Conservation (phyloP, 1,140 invertebrate species). For the Drosophila paulistorum region DNA sequence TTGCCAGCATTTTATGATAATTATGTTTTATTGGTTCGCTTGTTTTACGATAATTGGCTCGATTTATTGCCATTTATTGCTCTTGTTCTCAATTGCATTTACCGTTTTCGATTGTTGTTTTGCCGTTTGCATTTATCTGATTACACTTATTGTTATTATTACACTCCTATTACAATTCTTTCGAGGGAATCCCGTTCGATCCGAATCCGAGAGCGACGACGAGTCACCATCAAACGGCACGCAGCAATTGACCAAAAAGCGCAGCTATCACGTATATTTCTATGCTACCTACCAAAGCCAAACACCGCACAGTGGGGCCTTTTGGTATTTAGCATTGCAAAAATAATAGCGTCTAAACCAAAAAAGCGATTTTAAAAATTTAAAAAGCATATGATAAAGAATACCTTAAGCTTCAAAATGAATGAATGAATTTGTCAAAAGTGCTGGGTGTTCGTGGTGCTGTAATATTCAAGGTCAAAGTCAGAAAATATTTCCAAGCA, state of each 20-base stretch:
- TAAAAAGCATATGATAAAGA: too few species aligned
- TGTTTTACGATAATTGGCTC: constrained; percentile 9
- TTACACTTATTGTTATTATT: constrained; percentile 21
- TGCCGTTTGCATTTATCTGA: constrained; percentile 12
- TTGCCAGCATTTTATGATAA: constrained; percentile 23
- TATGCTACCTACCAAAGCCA: constrained; percentile 51
- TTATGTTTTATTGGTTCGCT: constrained; percentile 19
- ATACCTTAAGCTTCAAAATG: too few species aligned
- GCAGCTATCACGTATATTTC: constrained; percentile 61
- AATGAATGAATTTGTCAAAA: too few species aligned
- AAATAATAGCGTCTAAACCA: too few species aligned
- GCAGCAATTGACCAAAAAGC: constrained; percentile 74
- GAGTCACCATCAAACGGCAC: constrained; percentile 52
- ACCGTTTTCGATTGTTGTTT: constrained; percentile 68
- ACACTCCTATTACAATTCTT: constrained; percentile 24
- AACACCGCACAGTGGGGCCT: constrained; percentile 19
- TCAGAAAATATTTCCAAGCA: too few species aligned
- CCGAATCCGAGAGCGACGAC: constrained; percentile 6
- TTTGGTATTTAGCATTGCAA: too few species aligned
- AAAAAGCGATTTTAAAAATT: too few species aligned
- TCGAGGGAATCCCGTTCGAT: constrained; percentile 20
- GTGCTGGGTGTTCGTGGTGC: too few species aligned
- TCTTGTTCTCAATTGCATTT: constrained; percentile 63
- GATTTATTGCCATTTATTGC: constrained; percentile 33
- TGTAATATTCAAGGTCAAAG: too few species aligned